Conservation (phyloP, 1,140 invertebrate species). For the Lordiphosa clarofinis region DNA sequence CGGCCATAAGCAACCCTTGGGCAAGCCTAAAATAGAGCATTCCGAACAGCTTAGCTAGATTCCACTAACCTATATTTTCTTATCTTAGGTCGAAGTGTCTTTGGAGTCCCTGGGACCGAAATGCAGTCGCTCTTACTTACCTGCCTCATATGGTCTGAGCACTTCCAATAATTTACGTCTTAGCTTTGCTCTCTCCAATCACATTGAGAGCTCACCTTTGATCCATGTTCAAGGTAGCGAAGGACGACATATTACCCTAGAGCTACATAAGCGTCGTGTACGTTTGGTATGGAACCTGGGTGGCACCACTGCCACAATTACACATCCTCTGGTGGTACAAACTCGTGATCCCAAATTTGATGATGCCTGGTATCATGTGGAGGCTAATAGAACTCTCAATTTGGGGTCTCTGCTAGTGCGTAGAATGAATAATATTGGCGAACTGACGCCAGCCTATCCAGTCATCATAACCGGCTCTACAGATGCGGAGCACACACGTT, state of each 20-base stretch:
- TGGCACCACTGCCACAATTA: conserved; percentile 83
- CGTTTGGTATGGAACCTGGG: conserved; percentile 89
- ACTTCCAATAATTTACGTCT: conserved; percentile 86
- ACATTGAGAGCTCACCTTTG: conserved; percentile 78
- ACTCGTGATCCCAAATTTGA: conserved; percentile 83
- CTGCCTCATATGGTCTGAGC: conserved; percentile 83
- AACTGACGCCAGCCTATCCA: conserved; percentile 37
- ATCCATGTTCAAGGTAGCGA: conserved; percentile 80
- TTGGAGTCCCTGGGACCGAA: conserved; percentile 84
- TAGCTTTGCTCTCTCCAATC: conserved; percentile 83
- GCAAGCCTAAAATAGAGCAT: too few relatives aligned
- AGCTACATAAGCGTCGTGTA: conserved; percentile 88
- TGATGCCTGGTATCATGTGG: conserved; percentile 87
- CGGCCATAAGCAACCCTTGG: too few relatives aligned
- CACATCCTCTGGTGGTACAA: conserved; percentile 83
- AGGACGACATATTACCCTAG: conserved; percentile 88
- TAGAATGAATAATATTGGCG: conserved; percentile 73
- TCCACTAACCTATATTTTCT: conserved; percentile 17
- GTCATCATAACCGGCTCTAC: conserved; percentile 52
- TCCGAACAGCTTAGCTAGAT: too few relatives aligned
- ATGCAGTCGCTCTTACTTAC: conserved; percentile 88
- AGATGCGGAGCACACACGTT: conserved; percentile 67
- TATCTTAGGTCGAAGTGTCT: conserved; percentile 88
- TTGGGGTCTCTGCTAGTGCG: conserved; percentile 67
- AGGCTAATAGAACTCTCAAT: conserved; percentile 83